Conservation (phyloP, 2,888 invertebrate genomes). For the Drosophila pseudotakahashii region DNA sequence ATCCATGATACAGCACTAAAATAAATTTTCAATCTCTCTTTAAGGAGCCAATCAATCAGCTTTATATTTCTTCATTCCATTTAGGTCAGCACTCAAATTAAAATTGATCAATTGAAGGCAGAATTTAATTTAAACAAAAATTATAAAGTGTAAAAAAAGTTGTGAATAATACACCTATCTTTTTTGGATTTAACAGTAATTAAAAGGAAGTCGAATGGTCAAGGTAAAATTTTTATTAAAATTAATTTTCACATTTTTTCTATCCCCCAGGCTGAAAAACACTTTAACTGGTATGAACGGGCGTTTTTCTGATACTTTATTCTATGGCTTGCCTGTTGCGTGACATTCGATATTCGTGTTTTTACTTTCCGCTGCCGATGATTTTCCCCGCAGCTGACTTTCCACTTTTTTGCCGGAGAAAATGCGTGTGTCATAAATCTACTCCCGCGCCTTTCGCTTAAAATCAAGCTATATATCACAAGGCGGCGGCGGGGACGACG, state of each 20-base stretch:
- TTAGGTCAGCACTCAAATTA: not conserved
- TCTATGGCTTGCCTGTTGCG: constrained; percentile 28
- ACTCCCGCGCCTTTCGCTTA: constrained; percentile 61
- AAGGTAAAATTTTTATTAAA: no score
- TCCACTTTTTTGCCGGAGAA: constrained; percentile 40
- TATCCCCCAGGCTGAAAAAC: not conserved
- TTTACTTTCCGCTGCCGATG: constrained; percentile 31
- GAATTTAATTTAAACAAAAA: no score
- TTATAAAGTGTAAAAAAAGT: no score
- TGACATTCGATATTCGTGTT: constrained; percentile 41
- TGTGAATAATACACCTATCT: no score
- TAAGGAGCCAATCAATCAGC: not conserved
- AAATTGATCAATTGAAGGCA: no score
- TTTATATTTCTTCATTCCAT: not conserved
- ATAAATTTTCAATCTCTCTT: not conserved
- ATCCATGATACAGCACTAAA: constrained; percentile 1
- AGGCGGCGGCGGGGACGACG: constrained; percentile 42
- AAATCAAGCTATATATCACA: constrained; percentile 69
- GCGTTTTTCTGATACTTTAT: constrained; percentile 20
- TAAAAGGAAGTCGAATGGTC: no score
- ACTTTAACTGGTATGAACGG: constrained; percentile 12
- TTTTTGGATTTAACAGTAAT: no score
- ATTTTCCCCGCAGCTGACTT: constrained; percentile 34
- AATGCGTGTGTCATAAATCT: constrained; percentile 76
- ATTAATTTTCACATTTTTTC: no score